Evolutionary conservation across 2,113 vertebrate genomes (phyloP), one percentile per base, ranked within the genome.

Genomic region (Alethe diademata): DNA sequence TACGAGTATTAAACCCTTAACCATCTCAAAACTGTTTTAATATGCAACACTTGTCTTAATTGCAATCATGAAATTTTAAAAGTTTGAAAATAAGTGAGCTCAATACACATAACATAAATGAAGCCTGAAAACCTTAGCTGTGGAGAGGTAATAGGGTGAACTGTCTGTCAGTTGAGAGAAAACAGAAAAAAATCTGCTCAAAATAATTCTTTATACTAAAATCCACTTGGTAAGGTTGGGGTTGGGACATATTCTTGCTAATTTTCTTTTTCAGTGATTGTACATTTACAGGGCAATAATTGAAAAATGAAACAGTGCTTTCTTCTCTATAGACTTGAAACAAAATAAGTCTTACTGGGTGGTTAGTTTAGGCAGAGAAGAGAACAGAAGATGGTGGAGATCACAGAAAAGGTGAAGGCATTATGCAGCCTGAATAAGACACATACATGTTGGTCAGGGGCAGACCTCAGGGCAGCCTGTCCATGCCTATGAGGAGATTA

Each of bases 1-100:
- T 97, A 80, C n/a, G 28, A 93, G 48, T 92, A 89, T 26, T 89
- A 65, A 89, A 84, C 16, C 28, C 24, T 66, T 84, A 78, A 86
- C 40, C 35, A 84, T 12, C 65, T 86, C 38, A 17, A 12, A 92
- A 73, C 9, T 78, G 29, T 90, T 78, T 24, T 89, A 53, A 65
- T 12, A 23, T 70, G 17, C 18, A 81, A 31, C 1, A 2, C 9
- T 70, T 86, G 19, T 36, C 12, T 45, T 93, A 31, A 60, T 43
- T 89, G 24, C 47, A 74, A 10, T 83, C 1, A 33, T 31, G 1
- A 91, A 62, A 78, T 84, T 88, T 35, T 54, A 33, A 73, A 60
- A 82, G 36, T 3, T 11, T 58, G 10, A 78, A 73, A 56, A 67
- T 73, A 70, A 74, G 4, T 61, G 1, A 86, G 29, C 43, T 40